phyloP scores from a whole-genome alignment of 2,113 vertebrate species.

The Nymphicus hollandicus region DNA sequence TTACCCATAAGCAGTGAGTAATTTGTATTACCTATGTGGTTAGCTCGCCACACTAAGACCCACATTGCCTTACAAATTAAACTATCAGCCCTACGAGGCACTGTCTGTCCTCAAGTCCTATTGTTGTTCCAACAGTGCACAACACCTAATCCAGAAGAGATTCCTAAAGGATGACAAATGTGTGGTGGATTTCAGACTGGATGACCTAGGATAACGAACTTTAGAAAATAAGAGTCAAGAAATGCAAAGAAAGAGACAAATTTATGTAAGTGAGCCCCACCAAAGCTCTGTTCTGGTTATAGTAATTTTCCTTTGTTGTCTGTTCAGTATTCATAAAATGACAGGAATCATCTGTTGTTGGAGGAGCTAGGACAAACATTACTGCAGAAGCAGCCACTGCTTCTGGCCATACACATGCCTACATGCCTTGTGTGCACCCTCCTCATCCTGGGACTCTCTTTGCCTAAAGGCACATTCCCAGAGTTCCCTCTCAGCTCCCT shows the following conservation, averaged over 20 bases:
- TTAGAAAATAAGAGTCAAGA: neutral
- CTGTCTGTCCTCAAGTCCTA: neutral
- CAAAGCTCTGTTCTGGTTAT: neutral
- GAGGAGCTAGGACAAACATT: neutral
- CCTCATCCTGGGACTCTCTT: neutral
- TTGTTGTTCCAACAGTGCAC: neutral
- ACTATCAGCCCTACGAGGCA: slow-evolving; percentile 10
- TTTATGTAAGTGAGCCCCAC: neutral
- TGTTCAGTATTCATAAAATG: neutral
- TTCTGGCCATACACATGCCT: neutral
- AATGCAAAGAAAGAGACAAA: neutral
- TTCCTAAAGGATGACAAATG: slow-evolving; percentile 3
- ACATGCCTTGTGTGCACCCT: neutral
- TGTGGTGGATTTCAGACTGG: neutral
- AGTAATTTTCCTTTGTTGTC: neutral
- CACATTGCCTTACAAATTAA: slow-evolving; percentile 10
- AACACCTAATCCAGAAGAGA: neutral
- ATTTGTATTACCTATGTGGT: slow-evolving; percentile 48
- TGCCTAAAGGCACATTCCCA: neutral
- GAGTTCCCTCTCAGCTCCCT: neutral
- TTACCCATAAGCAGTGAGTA: slow-evolving; percentile 48
- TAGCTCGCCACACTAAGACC: slow-evolving; percentile 11
- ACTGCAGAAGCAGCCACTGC: neutral
- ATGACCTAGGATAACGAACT: neutral
- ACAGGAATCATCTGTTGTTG: neutral